Evolutionary conservation across 2,113 vertebrate genomes (phyloP).

Genomic region (Sceloporus tristichus): DNA sequence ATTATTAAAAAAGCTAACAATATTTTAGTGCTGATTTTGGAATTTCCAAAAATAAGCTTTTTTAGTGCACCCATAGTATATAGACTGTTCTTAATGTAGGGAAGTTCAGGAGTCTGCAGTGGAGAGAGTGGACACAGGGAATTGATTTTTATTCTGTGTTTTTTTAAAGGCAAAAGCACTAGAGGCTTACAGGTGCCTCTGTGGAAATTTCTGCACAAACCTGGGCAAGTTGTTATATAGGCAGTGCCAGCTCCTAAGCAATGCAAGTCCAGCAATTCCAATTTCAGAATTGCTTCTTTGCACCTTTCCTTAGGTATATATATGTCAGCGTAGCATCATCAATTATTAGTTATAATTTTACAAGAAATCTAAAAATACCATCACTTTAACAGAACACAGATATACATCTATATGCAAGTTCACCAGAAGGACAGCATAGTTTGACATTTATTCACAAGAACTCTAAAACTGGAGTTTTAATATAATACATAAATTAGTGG

Average conservation of each 20-base stretch:
- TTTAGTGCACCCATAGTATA: conserved; percentile 25
- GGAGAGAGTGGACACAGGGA: too few relatives aligned
- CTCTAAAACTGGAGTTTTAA: neutral
- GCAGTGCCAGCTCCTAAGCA: neutral
- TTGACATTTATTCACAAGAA: neutral
- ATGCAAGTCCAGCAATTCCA: neutral
- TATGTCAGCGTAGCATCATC: neutral
- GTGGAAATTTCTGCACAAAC: neutral
- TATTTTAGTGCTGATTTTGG: neutral
- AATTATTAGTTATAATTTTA: neutral
- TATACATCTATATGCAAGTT: neutral
- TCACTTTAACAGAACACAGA: neutral
- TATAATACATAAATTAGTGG: neutral
- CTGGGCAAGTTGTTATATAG: neutral
- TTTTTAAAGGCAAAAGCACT: neutral
- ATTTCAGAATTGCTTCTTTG: neutral
- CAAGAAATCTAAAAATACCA: neutral
- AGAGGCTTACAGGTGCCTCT: neutral
- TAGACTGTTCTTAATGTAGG: neutral
- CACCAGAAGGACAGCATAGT: neutral
- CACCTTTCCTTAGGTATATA: neutral
- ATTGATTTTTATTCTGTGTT: neutral
- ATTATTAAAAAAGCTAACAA: conserved; percentile 30
- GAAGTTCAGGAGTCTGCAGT: neutral
- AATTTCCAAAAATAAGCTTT: conserved; percentile 15